phyloP scores from a whole-genome alignment of 1,140 invertebrate genomes.

The Neuroterus valhalla region DNA sequence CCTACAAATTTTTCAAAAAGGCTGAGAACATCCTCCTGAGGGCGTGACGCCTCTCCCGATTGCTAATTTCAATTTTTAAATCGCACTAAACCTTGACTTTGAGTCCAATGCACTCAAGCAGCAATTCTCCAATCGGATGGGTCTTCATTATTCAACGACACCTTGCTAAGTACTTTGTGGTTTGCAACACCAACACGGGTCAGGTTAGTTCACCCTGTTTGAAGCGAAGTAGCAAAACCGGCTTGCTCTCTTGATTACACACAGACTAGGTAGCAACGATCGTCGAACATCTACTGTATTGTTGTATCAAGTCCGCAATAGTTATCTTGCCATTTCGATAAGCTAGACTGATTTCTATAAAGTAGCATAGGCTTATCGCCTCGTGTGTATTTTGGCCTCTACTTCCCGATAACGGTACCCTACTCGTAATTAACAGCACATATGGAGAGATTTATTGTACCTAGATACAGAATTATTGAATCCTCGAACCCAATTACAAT shows the following conservation, averaged over 20 bases:
- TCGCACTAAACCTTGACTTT: constrained; percentile 30
- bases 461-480: background rate
- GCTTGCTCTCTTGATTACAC: constrained; percentile 40
- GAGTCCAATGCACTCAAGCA: constrained; percentile 41
- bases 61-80: background rate
- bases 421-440: background rate
- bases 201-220: constrained; percentile 36
- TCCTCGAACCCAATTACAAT: too few species aligned
- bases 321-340: constrained; percentile 43
- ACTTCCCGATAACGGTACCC: constrained; percentile 19
- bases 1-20: background rate
- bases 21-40: too few species aligned
- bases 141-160: constrained; percentile 45
- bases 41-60: too few species aligned
- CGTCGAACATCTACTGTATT: constrained; percentile 36
- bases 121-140: constrained; percentile 38
- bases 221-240: constrained; percentile 42
- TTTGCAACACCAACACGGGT: background rate
- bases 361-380: constrained; percentile 10
- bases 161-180: constrained; percentile 43
- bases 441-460: background rate
- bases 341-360: constrained; percentile 29
- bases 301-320: constrained; percentile 40
- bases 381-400: background rate
- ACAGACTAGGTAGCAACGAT: background rate